Base-by-base conservation (phyloP, 1,140 invertebrate species). In the Brachionus calyciflorus region DNA sequence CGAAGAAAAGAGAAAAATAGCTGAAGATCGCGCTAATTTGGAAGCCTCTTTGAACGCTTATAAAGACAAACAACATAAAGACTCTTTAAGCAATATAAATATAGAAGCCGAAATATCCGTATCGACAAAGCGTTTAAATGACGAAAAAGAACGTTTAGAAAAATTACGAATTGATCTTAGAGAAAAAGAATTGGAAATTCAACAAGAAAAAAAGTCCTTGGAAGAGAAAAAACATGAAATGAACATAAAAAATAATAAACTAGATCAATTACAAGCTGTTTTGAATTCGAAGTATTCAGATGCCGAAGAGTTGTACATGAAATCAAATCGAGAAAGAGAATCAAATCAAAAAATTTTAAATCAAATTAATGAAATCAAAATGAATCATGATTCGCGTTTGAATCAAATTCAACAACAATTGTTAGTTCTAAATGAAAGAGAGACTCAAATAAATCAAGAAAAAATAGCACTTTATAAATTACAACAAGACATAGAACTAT, bases 341-440 rank as follows among this genome's bases (percentile, higher is more conserved):
- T 49, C 46, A 2, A 49, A 73, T 33, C 17, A 10, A 19, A 48
- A 48, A 73, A 49, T 73, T 40, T 51, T 55, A 30, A 46, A 73
- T 24, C 46, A 73, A 73, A 46, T 55, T 6, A 73, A 49, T 55
- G 26, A 49, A 17, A 73, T 73, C n/a, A 73, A 73, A 41, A 51
- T 12, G 26, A 55, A 49, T 41, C 69, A 73, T 14, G 69, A 73
- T 40, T 49, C 44, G 19, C 44, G 69, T 19, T 24, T 73, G 49
- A 73, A 73, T 49, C 69, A 73, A 73, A 73, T 73, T 49, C 69
- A 73, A 19, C 69, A 73, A 40, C 69, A 55, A 73, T 26, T 73
- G 69, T 24, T 73, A n/a, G 17, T 51, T 1, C 40, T 73, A 33
- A 73, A 41, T 17, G 69, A 73, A 40, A 30, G 69, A 49, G 69